A percentile compares a stretch with the other conserved stretches of the same genome.
Evolutionary conservation across 2,797 vertebrate genomes (phyloP).

Genomic region (Heliangelus exortis): DNA sequence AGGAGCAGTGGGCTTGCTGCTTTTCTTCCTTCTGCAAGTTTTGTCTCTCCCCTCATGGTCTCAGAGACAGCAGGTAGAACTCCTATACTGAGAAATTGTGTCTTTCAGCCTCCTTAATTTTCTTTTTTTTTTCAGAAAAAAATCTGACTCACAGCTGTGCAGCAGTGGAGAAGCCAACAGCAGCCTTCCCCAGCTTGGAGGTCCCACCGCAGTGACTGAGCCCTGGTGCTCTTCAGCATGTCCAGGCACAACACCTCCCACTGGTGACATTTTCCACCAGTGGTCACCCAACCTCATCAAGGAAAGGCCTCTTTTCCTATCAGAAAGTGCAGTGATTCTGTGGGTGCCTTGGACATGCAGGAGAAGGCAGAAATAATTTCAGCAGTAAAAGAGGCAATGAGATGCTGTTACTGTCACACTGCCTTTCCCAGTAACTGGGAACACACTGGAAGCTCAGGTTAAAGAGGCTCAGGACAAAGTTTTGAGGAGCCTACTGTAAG

Average conservation of each 20-base stretch:
- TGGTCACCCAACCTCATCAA: accelerated
- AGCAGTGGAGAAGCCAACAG: accelerated
- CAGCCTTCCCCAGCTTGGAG: not conserved
- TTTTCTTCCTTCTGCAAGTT: not conserved
- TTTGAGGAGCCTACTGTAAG: not conserved
- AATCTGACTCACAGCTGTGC: not conserved
- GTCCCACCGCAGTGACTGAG: accelerated
- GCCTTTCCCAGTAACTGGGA: not conserved
- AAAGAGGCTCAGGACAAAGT: not conserved
- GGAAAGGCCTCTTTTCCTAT: not conserved
- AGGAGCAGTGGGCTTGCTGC: not conserved
- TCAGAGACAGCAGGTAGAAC: not conserved
- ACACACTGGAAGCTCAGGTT: not conserved
- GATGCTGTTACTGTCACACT: accelerated
- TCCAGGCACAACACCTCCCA: not conserved
- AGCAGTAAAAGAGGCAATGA: not conserved
- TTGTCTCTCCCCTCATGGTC: not conserved
- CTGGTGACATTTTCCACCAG: not conserved
- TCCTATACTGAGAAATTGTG: not conserved
- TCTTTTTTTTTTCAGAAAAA: not conserved
- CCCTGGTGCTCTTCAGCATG: accelerated
- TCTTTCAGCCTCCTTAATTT: not conserved
- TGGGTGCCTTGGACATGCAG: accelerated
- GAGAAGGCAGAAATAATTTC: not conserved
- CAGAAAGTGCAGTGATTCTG: not conserved